Evolutionary conservation across 2,797 vertebrate genomes (phyloP).

Genomic region (Remorina albescens): DNA sequence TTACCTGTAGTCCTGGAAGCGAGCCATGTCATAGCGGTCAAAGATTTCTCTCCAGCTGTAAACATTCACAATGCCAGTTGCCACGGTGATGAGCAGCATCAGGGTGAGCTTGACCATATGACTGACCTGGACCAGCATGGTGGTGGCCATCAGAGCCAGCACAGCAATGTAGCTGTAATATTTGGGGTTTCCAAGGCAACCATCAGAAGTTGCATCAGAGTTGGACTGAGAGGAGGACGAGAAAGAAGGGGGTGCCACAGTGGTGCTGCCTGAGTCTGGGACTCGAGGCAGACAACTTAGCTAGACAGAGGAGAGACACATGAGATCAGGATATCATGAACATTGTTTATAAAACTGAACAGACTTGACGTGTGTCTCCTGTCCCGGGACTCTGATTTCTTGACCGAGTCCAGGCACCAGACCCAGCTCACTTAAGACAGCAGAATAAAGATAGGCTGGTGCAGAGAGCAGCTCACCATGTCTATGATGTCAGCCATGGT

Average conservation of each 20-base stretch:
- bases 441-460: neutral
- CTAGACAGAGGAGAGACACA: constrained; percentile 72
- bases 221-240: constrained; percentile 9
- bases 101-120: constrained; percentile 98
- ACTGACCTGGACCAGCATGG: constrained; percentile 98
- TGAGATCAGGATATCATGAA: neutral
- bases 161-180: constrained; percentile 93
- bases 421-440: too few species aligned
- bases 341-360: neutral
- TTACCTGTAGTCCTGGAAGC: constrained; percentile 89
- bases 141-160: constrained; percentile 92
- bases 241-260: constrained; percentile 10
- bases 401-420: too few species aligned
- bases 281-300: constrained; percentile 88
- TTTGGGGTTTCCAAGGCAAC: constrained; percentile 91
- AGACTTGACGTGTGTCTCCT: too few species aligned
- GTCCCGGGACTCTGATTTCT: too few species aligned
- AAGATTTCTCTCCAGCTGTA: constrained; percentile 93
- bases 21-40: constrained; percentile 88
- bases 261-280: constrained; percentile 55
- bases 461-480: constrained; percentile 86
- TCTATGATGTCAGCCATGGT: constrained; percentile 92
- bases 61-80: constrained; percentile 89
- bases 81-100: constrained; percentile 91
- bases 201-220: constrained; percentile 37